phyloP scores from a whole-genome alignment of 2,113 vertebrate species.

The Agapornis roseicollis region DNA sequence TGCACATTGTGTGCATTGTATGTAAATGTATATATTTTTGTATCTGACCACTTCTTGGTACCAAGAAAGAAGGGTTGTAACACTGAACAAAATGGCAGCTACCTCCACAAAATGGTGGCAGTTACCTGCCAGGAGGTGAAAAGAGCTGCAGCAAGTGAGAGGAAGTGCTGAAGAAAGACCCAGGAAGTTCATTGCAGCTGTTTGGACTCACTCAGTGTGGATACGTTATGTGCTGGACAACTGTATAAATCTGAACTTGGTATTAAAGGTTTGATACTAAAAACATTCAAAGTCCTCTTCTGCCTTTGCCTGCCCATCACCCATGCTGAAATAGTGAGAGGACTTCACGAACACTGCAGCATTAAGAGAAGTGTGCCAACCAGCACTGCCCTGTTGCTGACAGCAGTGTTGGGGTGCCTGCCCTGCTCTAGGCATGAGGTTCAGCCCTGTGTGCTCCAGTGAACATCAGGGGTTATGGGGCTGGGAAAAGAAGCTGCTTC shows the following conservation, averaged over 20 bases:
- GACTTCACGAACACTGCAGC: background rate
- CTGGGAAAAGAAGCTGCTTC: background rate
- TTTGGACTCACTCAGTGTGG: background rate
- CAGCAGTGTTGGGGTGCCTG: background rate
- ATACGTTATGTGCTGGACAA: accelerated
- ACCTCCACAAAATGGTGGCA: background rate
- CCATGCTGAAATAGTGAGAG: background rate
- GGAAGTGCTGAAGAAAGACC: background rate
- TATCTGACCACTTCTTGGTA: background rate
- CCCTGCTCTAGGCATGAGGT: background rate
- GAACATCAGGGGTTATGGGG: background rate
- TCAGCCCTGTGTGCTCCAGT: background rate
- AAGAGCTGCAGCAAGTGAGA: background rate
- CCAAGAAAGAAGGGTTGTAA: background rate
- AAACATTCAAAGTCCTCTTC: background rate
- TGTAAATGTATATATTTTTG: background rate
- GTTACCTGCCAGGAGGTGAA: background rate
- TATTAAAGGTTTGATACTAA: background rate
- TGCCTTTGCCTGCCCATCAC: accelerated
- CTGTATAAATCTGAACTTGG: accelerated
- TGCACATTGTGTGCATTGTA: too few species aligned
- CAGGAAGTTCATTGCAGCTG: background rate
- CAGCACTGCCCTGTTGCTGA: background rate
- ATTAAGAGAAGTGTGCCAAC: background rate
- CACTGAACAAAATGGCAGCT: background rate